Evolutionary conservation across 1,140 invertebrate species (phyloP).

Genomic region (Gryllus bimaculatus): DNA sequence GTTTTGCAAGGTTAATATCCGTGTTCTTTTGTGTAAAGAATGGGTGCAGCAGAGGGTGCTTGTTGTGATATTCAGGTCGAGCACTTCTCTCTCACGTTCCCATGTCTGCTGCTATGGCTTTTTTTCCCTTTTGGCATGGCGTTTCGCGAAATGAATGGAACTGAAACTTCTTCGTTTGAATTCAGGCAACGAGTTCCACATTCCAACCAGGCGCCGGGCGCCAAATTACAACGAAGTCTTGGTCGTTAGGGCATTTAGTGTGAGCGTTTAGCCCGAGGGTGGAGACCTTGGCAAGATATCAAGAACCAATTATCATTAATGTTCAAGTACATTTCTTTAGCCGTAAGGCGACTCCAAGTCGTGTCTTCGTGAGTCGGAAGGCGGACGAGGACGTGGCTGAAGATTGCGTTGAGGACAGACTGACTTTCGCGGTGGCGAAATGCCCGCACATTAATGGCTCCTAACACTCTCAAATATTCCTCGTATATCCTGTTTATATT

Average conservation of each 20-base stretch:
- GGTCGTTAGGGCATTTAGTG: neutral
- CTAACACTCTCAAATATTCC: too few species aligned
- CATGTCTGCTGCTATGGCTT: neutral
- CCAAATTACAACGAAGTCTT: neutral
- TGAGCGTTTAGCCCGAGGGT: neutral
- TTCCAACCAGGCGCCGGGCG: neutral
- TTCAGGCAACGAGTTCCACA: neutral
- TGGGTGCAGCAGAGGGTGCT: too few species aligned
- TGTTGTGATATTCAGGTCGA: too few species aligned
- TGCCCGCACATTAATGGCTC: too few species aligned
- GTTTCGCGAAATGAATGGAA: neutral
- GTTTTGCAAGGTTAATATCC: too few species aligned
- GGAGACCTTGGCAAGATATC: neutral
- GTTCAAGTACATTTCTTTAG: neutral
- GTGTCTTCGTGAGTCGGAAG: neutral
- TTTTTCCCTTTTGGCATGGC: neutral
- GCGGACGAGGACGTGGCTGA: too few species aligned
- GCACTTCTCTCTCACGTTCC: too few species aligned
- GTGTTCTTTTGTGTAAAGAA: too few species aligned
- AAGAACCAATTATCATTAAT: conserved; percentile 1
- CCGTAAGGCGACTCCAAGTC: neutral
- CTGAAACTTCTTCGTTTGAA: conserved; percentile 4
- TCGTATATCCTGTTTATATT: too few species aligned
- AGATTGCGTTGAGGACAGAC: too few species aligned
- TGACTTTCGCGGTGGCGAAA: too few species aligned